These are phyloP conservation scores for Cheilosia pagana DNA, from an alignment of 2,888 invertebrate species.

Conservation along the genomic window DNA sequence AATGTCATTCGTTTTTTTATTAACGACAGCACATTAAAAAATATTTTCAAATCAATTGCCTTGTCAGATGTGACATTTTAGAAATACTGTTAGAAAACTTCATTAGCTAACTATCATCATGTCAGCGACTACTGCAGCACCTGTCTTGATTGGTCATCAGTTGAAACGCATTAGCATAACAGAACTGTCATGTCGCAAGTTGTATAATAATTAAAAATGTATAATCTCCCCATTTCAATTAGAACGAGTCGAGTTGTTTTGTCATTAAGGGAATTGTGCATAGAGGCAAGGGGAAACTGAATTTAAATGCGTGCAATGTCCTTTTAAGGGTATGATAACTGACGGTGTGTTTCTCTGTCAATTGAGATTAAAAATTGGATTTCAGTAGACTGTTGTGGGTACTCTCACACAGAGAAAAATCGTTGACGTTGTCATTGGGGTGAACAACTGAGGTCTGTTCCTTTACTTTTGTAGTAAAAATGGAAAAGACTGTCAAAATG, in stretches of 20 bases:
- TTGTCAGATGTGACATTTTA: constrained; percentile 20
- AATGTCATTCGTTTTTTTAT: not conserved
- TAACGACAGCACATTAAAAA: not conserved
- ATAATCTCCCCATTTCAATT: constrained; percentile 56
- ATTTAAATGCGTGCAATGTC: not conserved
- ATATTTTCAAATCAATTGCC: not conserved
- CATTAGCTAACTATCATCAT: constrained; percentile 30
- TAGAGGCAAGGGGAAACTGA: not conserved
- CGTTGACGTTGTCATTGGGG: too few species aligned
- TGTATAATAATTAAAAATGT: constrained; percentile 41
- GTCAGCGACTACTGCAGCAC: constrained; percentile 40
- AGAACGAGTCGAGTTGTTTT: constrained; percentile 44
- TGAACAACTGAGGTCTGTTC: too few species aligned
- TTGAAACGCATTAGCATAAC: constrained; percentile 51
- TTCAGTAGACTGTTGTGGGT: too few species aligned
- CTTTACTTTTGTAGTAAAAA: too few species aligned
- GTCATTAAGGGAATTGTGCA: constrained; percentile 12
- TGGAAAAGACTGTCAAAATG: too few species aligned
- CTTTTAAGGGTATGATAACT: not conserved
- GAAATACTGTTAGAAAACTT: constrained; percentile 20
- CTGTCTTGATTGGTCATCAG: constrained; percentile 13
- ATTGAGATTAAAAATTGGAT: too few species aligned
- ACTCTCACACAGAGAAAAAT: too few species aligned
- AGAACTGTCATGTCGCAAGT: constrained; percentile 17
- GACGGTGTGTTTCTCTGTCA: not conserved